These are phyloP conservation scores for Hybos culiciformis DNA, from an alignment of 2,888 invertebrate species.

Conservation along the genomic window DNA sequence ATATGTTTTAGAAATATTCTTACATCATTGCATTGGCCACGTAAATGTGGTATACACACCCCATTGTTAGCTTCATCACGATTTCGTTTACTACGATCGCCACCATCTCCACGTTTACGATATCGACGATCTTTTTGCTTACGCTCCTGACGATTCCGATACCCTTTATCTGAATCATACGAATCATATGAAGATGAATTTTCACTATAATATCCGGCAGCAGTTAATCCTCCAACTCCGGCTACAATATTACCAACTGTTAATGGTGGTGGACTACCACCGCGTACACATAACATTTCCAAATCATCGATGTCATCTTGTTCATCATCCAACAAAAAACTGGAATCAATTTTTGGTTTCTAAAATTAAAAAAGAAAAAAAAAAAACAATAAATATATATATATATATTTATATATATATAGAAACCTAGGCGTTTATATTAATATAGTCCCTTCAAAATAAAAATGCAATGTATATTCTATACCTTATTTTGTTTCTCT, in stretches of 20 bases:
- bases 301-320: conserved; percentile 53
- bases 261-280: conserved; percentile 49
- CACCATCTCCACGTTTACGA: conserved; percentile 29
- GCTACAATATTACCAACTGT: conserved; percentile 22
- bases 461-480: not conserved
- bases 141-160: conserved; percentile 28
- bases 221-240: conserved; percentile 17
- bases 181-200: conserved; percentile 43
- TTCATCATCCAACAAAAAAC: conserved; percentile 30
- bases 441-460: too few species aligned
- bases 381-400: not conserved
- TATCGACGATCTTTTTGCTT: conserved; percentile 35
- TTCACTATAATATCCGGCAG: conserved; percentile 40
- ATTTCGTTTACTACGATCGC: conserved; percentile 30
- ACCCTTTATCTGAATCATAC: conserved; percentile 36
- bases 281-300: conserved; percentile 67
- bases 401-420: not conserved
- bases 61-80: conserved; percentile 55
- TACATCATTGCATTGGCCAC: conserved; percentile 72
- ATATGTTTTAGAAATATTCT: not conserved
- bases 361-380: conserved; percentile 9
- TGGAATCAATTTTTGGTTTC: conserved; percentile 14
- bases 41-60: conserved; percentile 73
- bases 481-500: conserved; percentile 22
- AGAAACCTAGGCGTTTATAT: not conserved